Evolutionary conservation across 2,113 vertebrate genomes (phyloP).

Genomic region (Ctenodactylus gundi): DNA sequence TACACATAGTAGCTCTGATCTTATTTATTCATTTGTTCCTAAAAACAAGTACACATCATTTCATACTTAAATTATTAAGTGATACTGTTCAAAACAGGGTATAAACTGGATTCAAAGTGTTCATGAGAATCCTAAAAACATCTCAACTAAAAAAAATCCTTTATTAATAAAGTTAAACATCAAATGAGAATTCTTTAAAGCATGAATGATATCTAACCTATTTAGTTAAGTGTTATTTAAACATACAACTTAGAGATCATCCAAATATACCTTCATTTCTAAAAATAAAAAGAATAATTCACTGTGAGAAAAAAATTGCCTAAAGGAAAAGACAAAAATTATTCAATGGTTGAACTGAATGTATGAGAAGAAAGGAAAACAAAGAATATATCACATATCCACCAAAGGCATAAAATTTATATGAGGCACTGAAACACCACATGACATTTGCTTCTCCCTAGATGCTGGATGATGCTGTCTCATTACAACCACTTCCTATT

Average conservation of each 20-base stretch:
- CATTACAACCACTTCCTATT: neutral
- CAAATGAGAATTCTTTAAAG: neutral
- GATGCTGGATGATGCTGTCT: neutral
- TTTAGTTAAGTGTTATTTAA: conserved; percentile 31
- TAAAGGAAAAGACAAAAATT: neutral
- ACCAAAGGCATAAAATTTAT: neutral
- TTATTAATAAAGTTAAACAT: neutral
- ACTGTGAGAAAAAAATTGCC: conserved; percentile 1
- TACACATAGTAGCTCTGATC: neutral
- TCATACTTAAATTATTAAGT: neutral
- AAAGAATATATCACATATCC: neutral
- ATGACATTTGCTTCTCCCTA: neutral
- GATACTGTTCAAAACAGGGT: neutral
- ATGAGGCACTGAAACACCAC: neutral
- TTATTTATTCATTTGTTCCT: neutral
- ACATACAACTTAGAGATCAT: neutral
- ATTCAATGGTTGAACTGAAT: neutral
- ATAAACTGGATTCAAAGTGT: neutral
- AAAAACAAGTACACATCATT: neutral
- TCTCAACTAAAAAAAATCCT: neutral
- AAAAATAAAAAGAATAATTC: neutral
- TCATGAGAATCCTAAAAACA: neutral
- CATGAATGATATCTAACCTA: neutral
- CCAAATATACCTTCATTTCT: neutral
- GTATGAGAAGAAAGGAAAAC: neutral